phyloP scores from a whole-genome alignment of 35 echinoderm and acorn worm genomes.

The Lytechinus pictus region DNA sequence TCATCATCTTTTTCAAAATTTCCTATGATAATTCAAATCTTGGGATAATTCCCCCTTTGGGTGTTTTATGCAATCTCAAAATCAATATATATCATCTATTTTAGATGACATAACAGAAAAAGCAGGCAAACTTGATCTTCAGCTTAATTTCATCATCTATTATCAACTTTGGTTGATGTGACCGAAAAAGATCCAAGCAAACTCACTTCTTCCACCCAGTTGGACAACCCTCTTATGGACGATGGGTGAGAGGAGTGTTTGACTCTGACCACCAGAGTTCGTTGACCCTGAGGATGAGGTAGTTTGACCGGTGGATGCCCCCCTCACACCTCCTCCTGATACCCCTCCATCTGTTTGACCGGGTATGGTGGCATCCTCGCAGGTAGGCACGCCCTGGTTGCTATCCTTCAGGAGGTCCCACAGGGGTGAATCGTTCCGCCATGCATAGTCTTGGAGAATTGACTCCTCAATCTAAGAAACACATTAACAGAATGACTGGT shows the following conservation, averaged over 20 bases:
- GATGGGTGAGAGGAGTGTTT: slow-evolving; percentile 63
- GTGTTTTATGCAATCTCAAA: too few relatives aligned
- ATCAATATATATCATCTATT: too few relatives aligned
- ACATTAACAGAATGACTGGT: neutral
- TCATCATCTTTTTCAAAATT: too few relatives aligned
- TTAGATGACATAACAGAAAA: too few relatives aligned
- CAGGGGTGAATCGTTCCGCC: slow-evolving; percentile 82
- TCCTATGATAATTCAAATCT: too few relatives aligned
- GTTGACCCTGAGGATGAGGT: neutral
- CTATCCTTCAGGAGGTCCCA: slow-evolving; percentile 81
- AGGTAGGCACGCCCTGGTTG: slow-evolving; percentile 68
- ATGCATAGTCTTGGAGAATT: slow-evolving; percentile 82
- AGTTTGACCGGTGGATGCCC: neutral
- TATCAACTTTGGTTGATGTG: too few relatives aligned
- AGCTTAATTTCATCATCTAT: too few relatives aligned
- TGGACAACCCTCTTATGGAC: slow-evolving; percentile 59
- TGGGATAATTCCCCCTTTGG: too few relatives aligned
- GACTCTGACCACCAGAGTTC: slow-evolving; percentile 9
- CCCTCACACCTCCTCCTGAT: slow-evolving; percentile 29
- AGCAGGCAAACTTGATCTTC: too few relatives aligned
- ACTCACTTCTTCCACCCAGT: slow-evolving; percentile 47
- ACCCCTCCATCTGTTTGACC: slow-evolving; percentile 61
- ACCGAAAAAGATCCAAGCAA: too few relatives aligned
- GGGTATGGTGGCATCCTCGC: slow-evolving; percentile 82
- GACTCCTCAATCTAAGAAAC: slow-evolving; percentile 79